phyloP scores from a whole-genome alignment of 2,888 invertebrate genomes.

The Ischnus inquisitorius region DNA sequence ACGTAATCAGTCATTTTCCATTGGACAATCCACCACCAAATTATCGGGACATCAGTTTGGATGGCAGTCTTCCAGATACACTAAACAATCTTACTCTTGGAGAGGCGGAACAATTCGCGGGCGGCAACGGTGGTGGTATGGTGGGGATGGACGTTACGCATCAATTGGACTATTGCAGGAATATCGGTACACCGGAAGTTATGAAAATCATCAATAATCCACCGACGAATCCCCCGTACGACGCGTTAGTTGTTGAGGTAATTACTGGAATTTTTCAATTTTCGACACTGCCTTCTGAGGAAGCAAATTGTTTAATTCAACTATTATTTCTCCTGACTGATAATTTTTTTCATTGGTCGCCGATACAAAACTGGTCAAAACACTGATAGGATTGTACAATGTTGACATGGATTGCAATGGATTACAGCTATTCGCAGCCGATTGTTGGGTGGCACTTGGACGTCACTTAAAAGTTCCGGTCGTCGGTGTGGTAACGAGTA shows the following conservation, averaged over 20 bases:
- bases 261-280: neutral
- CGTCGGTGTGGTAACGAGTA: conserved; percentile 70
- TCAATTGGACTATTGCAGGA: conserved; percentile 46
- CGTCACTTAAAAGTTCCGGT: conserved; percentile 76
- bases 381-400: neutral
- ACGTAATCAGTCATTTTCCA: conserved; percentile 81
- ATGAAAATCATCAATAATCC: conserved; percentile 72
- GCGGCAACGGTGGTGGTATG: conserved; percentile 8
- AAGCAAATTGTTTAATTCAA: neutral
- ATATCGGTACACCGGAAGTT: conserved; percentile 61
- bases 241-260: conserved; percentile 75
- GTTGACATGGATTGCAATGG: neutral
- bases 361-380: too few relatives aligned
- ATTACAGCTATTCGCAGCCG: conserved; percentile 73
- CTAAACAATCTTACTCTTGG: conserved; percentile 78
- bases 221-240: conserved; percentile 74
- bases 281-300: neutral
- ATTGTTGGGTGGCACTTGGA: conserved; percentile 78
- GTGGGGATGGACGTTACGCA: conserved; percentile 42
- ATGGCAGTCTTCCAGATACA: conserved; percentile 64
- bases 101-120: neutral
- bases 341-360: too few relatives aligned
- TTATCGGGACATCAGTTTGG: conserved; percentile 78
- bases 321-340: neutral
- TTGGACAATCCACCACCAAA: conserved; percentile 75